Conservation (phyloP, 2,797 vertebrate genomes). For the Lacerta agilis region DNA sequence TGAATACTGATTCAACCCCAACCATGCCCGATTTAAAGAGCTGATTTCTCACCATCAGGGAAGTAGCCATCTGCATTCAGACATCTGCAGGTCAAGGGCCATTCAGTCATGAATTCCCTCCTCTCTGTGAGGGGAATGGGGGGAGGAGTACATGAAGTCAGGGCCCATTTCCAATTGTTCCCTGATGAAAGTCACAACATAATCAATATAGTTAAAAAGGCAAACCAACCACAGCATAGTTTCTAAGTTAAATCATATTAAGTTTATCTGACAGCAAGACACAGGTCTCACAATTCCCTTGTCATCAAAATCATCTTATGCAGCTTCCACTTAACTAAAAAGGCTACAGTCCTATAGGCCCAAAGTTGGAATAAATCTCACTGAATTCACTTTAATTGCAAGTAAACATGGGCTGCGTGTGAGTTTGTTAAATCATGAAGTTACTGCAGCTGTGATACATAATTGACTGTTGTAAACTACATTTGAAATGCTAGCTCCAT, state of each 20-base stretch:
- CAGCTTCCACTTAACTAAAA: neutral
- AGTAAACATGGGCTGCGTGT: neutral
- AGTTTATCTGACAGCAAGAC: neutral
- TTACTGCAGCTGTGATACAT: neutral
- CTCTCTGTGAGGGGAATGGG: too few relatives aligned
- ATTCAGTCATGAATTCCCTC: too few relatives aligned
- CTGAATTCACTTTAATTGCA: too few relatives aligned
- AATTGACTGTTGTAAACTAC: neutral
- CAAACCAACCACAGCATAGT: neutral
- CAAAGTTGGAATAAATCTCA: too few relatives aligned
- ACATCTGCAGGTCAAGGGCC: neutral
- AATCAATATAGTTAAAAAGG: neutral
- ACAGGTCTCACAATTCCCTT: neutral
- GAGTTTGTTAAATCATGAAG: rapidly evolving
- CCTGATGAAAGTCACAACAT: too few relatives aligned
- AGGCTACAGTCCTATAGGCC: too few relatives aligned
- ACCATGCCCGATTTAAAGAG: neutral
- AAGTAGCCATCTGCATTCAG: neutral
- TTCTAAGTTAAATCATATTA: neutral
- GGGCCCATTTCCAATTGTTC: too few relatives aligned
- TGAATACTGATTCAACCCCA: neutral
- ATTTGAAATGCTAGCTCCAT: neutral
- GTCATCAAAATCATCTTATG: too few relatives aligned
- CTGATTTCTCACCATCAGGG: neutral
- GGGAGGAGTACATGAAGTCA: too few relatives aligned